Evolutionary conservation across 2,888 invertebrate genomes (phyloP).

Genomic region (Deilephila porcellus): DNA sequence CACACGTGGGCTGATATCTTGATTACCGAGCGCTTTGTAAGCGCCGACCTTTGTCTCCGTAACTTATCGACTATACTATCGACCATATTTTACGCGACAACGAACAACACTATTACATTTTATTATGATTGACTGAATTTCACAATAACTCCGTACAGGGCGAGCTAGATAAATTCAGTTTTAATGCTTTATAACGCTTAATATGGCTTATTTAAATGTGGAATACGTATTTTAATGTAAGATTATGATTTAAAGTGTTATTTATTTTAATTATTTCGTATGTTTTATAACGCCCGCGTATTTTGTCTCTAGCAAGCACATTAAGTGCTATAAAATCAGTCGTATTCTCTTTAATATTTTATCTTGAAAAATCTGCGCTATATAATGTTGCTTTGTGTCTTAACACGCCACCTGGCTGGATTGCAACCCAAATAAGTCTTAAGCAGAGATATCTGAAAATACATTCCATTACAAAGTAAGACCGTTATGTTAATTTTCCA

Average conservation of each 20-base stretch:
- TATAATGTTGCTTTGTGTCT: no score
- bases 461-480: no score
- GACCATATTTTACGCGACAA: slow-evolving; percentile 58
- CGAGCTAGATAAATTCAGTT: slow-evolving; percentile 1
- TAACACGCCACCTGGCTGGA: no score
- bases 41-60: slow-evolving; percentile 72
- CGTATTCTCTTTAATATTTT: no score
- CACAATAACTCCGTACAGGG: slow-evolving; percentile 33
- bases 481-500: no score
- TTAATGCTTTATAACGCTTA: neutral
- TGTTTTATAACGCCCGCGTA: no score
- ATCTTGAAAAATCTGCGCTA: no score
- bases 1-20: slow-evolving; percentile 59
- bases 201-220: neutral
- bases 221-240: neutral
- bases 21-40: slow-evolving; percentile 67
- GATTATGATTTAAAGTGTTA: neutral
- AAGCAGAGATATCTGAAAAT: no score
- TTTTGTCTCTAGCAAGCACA: no score
- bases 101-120: slow-evolving; percentile 63
- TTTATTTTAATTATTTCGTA: neutral
- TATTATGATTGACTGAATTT: slow-evolving; percentile 52
- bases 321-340: no score
- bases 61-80: slow-evolving; percentile 62
- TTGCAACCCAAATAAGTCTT: no score